phyloP scores from a whole-genome alignment of 2,797 vertebrate species.

The Gymnothorax javanicus region DNA sequence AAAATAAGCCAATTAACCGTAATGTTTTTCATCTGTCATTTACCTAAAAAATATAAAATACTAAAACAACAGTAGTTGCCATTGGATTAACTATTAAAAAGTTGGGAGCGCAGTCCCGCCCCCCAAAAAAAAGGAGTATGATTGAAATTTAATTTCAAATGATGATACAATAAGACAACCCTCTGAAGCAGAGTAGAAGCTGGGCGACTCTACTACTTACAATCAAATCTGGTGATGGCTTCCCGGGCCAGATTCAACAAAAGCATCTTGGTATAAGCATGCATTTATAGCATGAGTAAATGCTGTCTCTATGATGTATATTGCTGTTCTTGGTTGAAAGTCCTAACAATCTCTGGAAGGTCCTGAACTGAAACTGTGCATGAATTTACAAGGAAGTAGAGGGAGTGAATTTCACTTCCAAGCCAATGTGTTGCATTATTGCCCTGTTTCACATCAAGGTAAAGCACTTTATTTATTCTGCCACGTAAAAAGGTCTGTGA shows the following conservation, averaged over 20 bases:
- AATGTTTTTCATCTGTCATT: background rate
- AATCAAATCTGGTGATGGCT: slow-evolving; percentile 43
- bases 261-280: slow-evolving; percentile 23
- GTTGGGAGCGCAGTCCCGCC: background rate
- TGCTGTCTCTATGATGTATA: slow-evolving; percentile 51
- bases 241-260: slow-evolving; percentile 49
- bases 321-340: slow-evolving; percentile 57
- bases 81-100: background rate
- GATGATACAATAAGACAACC: background rate
- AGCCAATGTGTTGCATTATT: background rate
- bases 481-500: background rate
- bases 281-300: slow-evolving; percentile 59
- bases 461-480: background rate
- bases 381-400: slow-evolving; percentile 31
- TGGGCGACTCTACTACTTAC: background rate
- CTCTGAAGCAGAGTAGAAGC: background rate
- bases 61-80: background rate
- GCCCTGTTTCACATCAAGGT: background rate
- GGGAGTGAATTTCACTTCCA: background rate
- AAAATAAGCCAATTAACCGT: background rate
- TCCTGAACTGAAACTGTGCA: slow-evolving; percentile 37
- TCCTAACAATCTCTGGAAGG: slow-evolving; percentile 42
- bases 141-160: slow-evolving; percentile 1
- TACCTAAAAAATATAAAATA: background rate
- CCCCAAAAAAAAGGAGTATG: background rate